phyloP scores from a whole-genome alignment of 2,797 vertebrate genomes.

The Amblyraja radiata region DNA sequence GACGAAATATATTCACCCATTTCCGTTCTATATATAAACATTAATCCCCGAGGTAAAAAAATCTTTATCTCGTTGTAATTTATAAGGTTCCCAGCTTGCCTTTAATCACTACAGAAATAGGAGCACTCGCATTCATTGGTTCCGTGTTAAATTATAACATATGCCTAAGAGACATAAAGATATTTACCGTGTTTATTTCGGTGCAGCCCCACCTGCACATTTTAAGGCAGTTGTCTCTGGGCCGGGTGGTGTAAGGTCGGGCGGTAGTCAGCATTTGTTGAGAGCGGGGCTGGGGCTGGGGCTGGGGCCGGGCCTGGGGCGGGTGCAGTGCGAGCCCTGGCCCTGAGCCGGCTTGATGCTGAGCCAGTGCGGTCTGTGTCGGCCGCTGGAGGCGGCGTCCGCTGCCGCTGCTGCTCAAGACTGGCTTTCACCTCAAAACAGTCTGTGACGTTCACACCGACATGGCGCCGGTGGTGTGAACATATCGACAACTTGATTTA shows the following conservation, averaged over 20 bases:
- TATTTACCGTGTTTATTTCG: not conserved
- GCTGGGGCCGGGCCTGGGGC: not conserved
- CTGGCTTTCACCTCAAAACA: not conserved
- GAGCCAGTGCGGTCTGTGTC: not conserved
- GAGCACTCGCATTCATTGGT: not conserved
- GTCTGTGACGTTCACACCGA: not conserved
- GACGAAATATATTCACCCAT: not conserved
- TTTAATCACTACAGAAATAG: not conserved
- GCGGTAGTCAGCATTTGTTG: not conserved
- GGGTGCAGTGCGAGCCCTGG: not conserved
- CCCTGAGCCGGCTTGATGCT: not conserved
- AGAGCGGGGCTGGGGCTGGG: not conserved
- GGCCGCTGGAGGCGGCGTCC: too few relatives aligned
- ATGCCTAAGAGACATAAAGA: not conserved
- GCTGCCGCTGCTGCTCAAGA: too few relatives aligned
- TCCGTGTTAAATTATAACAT: not conserved
- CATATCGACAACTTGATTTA: not conserved
- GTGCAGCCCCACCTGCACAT: constrained; percentile 28
- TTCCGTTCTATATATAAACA: not conserved
- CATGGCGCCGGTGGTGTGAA: not conserved
- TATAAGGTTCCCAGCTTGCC: not conserved
- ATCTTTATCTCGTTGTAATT: not conserved
- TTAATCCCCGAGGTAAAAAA: too few relatives aligned
- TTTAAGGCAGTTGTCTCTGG: too few relatives aligned
- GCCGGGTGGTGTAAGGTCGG: not conserved